Evolutionary conservation across 2,113 vertebrate genomes (phyloP).

Genomic region (Malurus cyaneus): DNA sequence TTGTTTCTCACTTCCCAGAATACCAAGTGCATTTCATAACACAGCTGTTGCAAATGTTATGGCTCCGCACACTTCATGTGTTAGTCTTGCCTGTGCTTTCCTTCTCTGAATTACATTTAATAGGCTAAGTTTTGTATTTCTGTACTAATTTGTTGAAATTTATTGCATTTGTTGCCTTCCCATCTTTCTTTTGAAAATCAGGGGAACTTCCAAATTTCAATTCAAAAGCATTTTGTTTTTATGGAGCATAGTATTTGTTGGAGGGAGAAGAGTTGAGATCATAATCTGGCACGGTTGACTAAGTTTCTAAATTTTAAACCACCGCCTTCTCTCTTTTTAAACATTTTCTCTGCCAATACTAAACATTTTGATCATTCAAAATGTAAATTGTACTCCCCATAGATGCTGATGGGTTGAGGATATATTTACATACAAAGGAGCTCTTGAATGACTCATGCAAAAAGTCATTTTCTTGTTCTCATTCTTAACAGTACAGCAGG

Average conservation of each 20-base stretch:
- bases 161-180: conserved; percentile 49
- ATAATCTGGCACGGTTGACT: conserved; percentile 51
- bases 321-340: conserved; percentile 49
- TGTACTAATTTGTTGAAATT: conserved; percentile 57
- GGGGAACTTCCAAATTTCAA: conserved; percentile 40
- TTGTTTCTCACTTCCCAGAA: conserved; percentile 48
- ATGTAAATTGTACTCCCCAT: conserved; percentile 68
- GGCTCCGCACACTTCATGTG: not conserved
- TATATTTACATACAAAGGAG: conserved; percentile 53
- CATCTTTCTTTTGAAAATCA: conserved; percentile 29
- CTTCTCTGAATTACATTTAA: conserved; percentile 34
- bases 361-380: conserved; percentile 70
- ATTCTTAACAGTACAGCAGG: not conserved
- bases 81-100: conserved; percentile 14
- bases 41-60: conserved; percentile 56
- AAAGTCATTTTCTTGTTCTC: conserved; percentile 21
- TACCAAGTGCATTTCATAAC: conserved; percentile 58
- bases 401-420: conserved; percentile 48
- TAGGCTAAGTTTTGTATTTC: conserved; percentile 39
- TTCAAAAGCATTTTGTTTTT: conserved; percentile 60
- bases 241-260: conserved; percentile 60
- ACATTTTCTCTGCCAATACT: conserved; percentile 66
- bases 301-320: conserved; percentile 62
- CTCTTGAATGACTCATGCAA: not conserved
- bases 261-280: conserved; percentile 56